A percentile compares a stretch with the other conserved stretches of the same genome.
phyloP scores from a whole-genome alignment of 2,888 invertebrate species.

The Eupithecia centaureata region DNA sequence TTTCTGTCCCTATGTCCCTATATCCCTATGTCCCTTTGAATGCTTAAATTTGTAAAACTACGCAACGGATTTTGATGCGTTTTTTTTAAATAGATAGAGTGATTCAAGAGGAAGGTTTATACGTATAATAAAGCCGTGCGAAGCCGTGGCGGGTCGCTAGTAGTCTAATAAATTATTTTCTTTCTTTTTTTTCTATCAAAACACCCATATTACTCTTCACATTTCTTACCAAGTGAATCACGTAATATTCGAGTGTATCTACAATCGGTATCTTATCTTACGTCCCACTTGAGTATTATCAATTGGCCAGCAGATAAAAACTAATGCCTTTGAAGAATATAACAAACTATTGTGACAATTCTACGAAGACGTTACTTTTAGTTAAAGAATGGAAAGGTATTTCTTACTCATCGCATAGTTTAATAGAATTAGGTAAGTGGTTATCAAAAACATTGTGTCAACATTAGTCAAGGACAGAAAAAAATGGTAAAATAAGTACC shows the following conservation, averaged over 20 bases:
- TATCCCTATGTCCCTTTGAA: too few relatives aligned
- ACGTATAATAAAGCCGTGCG: too few relatives aligned
- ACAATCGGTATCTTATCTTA: not conserved
- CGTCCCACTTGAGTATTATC: not conserved
- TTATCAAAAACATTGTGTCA: not conserved
- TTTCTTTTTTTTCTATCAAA: too few relatives aligned
- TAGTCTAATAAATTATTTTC: too few relatives aligned
- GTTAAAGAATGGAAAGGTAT: not conserved
- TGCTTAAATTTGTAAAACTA: too few relatives aligned
- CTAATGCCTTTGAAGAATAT: not conserved
- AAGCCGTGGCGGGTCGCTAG: too few relatives aligned
- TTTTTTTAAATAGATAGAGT: too few relatives aligned
- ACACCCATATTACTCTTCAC: not conserved
- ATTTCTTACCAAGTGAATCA: slow-evolving; percentile 4
- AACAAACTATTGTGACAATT: not conserved
- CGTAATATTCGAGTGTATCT: slow-evolving; percentile 5
- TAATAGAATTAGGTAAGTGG: not conserved
- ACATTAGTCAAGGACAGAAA: not conserved
- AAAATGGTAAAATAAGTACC: too few relatives aligned
- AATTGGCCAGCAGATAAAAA: not conserved
- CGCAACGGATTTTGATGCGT: too few relatives aligned
- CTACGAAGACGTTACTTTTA: not conserved
- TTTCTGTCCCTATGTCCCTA: too few relatives aligned
- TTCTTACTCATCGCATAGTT: not conserved
- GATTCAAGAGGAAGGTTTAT: too few relatives aligned